Conservation (phyloP, 2,113 vertebrate genomes). For the Dendrocopos noguchii region DNA sequence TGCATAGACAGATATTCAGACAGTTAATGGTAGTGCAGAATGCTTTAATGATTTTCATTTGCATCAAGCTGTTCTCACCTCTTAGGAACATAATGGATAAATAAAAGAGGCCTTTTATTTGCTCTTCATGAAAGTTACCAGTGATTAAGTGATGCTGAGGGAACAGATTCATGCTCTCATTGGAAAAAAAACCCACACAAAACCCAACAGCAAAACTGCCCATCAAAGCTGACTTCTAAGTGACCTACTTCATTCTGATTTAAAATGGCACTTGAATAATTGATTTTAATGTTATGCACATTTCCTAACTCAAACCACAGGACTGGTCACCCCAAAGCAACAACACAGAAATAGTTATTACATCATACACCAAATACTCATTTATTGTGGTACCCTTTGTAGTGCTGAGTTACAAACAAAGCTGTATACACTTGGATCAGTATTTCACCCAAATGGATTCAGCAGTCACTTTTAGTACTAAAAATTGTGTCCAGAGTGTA, state of each 20-base stretch:
- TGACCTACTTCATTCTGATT: constrained; percentile 45
- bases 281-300: constrained; percentile 32
- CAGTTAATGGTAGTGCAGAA: constrained; percentile 57
- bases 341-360: background rate
- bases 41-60: constrained; percentile 69
- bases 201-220: constrained; percentile 1
- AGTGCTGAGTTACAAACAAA: constrained; percentile 3
- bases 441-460: background rate
- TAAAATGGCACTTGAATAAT: constrained; percentile 40
- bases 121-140: constrained; percentile 52
- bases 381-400: background rate
- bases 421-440: background rate
- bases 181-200: background rate
- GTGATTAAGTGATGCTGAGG: constrained; percentile 54
- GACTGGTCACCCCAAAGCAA: background rate
- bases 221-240: constrained; percentile 62
- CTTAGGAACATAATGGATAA: constrained; percentile 62
- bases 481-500: background rate
- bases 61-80: constrained; percentile 69
- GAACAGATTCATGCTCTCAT: constrained; percentile 14
- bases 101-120: constrained; percentile 63
- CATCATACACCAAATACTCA: background rate
- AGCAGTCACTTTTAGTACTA: background rate
- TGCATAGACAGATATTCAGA: constrained; percentile 50
- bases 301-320: constrained; percentile 44